phyloP scores from a whole-genome alignment of 2,113 vertebrate genomes.

The Phrynocephalus versicolor region DNA sequence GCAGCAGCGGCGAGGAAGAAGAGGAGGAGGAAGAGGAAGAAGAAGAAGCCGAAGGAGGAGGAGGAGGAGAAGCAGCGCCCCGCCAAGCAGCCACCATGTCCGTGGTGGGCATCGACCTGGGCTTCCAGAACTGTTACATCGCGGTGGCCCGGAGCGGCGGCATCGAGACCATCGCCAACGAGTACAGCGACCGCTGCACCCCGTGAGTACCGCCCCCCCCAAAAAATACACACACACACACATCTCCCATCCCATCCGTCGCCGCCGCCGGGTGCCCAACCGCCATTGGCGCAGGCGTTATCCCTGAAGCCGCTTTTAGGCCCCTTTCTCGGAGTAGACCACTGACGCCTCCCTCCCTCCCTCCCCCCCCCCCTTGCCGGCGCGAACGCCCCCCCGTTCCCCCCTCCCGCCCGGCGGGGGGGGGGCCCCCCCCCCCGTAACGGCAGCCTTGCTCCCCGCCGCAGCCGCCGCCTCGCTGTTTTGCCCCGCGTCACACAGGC shows the following conservation, averaged over 20 bases:
- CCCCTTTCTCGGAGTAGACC: rapidly evolving
- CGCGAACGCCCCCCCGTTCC: no score
- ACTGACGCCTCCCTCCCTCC: rapidly evolving
- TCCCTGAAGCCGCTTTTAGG: not conserved
- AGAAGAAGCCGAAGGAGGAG: no score
- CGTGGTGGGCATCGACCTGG: constrained; percentile 93
- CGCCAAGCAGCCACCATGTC: constrained; percentile 77
- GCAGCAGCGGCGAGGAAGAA: not conserved
- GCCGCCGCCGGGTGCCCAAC: not conserved
- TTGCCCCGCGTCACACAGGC: no score
- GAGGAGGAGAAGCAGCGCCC: no score
- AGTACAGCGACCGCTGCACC: constrained; percentile 97
- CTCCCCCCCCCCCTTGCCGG: no score
- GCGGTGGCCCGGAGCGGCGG: constrained; percentile 92
- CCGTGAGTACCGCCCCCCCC: constrained; percentile 81
- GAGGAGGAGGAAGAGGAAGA: not conserved
- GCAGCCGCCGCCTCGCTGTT: no score
- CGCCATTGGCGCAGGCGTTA: no score
- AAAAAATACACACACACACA: no score
- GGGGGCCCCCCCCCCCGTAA: no score
- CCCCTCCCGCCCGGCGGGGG: no score
- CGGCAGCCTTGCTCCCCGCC: not conserved
- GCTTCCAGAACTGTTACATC: constrained; percentile 93
- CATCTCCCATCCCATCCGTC: not conserved
- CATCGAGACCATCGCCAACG: constrained; percentile 94